Percentiles rank a stretch among this genome's conserved stretches.
These are phyloP conservation scores for Drosophila putrida DNA, from an alignment of 2,888 invertebrate species.

Conservation along the genomic window DNA sequence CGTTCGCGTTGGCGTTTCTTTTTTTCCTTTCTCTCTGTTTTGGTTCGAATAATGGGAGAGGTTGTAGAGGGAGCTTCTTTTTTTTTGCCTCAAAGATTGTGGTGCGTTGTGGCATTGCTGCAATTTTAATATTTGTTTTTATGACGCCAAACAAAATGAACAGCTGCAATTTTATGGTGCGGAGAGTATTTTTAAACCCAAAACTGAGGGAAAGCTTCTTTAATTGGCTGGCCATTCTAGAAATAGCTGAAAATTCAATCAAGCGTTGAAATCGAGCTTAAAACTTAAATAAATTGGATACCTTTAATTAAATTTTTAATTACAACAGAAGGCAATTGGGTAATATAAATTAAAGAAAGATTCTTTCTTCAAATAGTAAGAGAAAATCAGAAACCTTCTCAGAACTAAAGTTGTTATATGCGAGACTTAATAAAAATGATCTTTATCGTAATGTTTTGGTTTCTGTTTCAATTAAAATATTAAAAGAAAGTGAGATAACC, in stretches of 20 bases:
- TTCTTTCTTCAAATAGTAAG: background rate
- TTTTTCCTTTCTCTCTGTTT: constrained; percentile 4
- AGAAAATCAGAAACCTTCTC: background rate
- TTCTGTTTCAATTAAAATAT: too few relatives aligned
- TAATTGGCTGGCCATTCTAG: constrained; percentile 40
- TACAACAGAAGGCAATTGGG: background rate
- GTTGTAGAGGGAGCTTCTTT: background rate
- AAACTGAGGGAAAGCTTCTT: constrained; percentile 29
- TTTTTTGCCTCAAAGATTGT: constrained; percentile 45
- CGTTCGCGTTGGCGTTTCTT: constrained; percentile 33
- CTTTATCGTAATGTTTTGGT: background rate
- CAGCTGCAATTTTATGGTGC: constrained; percentile 61
- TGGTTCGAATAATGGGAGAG: background rate
- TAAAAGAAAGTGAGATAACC: too few relatives aligned
- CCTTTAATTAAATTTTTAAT: background rate
- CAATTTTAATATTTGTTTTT: constrained; percentile 69
- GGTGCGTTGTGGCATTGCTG: constrained; percentile 53
- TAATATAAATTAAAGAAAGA: background rate
- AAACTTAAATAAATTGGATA: constrained; percentile 6
- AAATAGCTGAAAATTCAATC: constrained; percentile 35
- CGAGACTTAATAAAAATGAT: background rate
- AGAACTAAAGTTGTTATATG: background rate
- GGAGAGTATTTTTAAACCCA: constrained; percentile 30
- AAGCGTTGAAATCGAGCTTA: constrained; percentile 28
- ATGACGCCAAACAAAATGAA: constrained; percentile 57